These are phyloP conservation scores for Sander vitreus DNA, from an alignment of 2,113 vertebrate species.

Conservation along the genomic window DNA sequence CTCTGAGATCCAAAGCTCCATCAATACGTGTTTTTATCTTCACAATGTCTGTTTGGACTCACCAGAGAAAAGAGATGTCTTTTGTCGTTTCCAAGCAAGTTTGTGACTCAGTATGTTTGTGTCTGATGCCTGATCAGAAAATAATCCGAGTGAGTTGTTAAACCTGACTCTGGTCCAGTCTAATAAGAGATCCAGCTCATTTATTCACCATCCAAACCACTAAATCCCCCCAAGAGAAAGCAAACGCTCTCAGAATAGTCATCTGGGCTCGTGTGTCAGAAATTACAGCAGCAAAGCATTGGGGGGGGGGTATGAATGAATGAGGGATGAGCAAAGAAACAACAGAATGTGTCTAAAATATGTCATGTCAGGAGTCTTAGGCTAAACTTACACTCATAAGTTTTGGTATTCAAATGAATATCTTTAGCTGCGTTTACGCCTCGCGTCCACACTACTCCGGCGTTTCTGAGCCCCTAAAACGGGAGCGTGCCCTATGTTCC, in stretches of 20 bases:
- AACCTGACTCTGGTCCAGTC: conserved; percentile 68
- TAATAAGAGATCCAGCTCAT: conserved; percentile 53
- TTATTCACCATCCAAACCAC: conserved; percentile 58
- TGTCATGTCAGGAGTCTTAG: not conserved
- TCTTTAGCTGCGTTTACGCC: too few species aligned
- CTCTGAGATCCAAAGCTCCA: conserved; percentile 61
- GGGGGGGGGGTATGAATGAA: not conserved
- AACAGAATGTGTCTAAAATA: not conserved
- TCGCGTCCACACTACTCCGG: too few species aligned
- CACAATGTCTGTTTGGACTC: conserved; percentile 56
- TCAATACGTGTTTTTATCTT: conserved; percentile 44
- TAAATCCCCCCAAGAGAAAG: conserved; percentile 64
- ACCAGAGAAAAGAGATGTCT: conserved; percentile 18
- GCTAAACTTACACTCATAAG: too few species aligned
- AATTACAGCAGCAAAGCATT: conserved; percentile 40
- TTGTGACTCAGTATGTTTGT: conserved; percentile 60
- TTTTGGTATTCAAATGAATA: too few species aligned
- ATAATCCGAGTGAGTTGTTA: conserved; percentile 59
- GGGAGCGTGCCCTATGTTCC: too few species aligned
- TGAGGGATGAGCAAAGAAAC: conserved; percentile 22
- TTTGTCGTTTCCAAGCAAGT: conserved; percentile 52
- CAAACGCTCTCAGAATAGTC: conserved; percentile 50
- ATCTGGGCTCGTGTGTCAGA: conserved; percentile 32
- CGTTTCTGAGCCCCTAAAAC: too few species aligned
- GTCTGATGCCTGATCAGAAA: conserved; percentile 61